These are phyloP conservation scores for Chironomus tentans DNA, from an alignment of 2,888 invertebrate species.

Conservation along the genomic window DNA sequence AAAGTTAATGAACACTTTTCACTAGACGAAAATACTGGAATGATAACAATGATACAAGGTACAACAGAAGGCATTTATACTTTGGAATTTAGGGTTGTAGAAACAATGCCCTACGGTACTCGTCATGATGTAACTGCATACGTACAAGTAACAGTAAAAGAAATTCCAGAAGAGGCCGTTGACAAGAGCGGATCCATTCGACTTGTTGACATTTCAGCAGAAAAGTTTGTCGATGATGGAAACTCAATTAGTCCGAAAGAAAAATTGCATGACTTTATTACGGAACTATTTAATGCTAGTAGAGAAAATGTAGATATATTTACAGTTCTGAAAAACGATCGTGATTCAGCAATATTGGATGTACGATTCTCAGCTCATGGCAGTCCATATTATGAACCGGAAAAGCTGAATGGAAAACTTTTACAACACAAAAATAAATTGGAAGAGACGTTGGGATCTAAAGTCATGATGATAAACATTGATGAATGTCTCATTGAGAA, in stretches of 20 bases:
- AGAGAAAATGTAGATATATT: conserved; percentile 85
- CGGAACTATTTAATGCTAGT: conserved; percentile 66
- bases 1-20: conserved; percentile 55
- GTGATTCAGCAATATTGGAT: conserved; percentile 56
- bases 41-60: conserved; percentile 76
- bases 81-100: conserved; percentile 65
- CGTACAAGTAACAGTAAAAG: conserved; percentile 78
- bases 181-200: conserved; percentile 86
- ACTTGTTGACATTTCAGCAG: conserved; percentile 69
- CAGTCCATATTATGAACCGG: conserved; percentile 84
- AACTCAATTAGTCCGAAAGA: conserved; percentile 38
- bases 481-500: conserved; percentile 80
- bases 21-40: conserved; percentile 66
- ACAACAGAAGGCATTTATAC: conserved; percentile 67
- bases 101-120: conserved; percentile 48
- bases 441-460: conserved; percentile 60
- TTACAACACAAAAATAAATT: conserved; percentile 60
- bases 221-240: conserved; percentile 66
- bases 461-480: conserved; percentile 81
- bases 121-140: conserved; percentile 68
- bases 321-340: conserved; percentile 68
- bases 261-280: conserved; percentile 47
- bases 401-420: conserved; percentile 79
- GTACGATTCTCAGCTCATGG: conserved; percentile 89
- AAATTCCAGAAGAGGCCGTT: conserved; percentile 86